Base-by-base conservation (phyloP, 1,140 invertebrate species). In the Asobara japonica region DNA sequence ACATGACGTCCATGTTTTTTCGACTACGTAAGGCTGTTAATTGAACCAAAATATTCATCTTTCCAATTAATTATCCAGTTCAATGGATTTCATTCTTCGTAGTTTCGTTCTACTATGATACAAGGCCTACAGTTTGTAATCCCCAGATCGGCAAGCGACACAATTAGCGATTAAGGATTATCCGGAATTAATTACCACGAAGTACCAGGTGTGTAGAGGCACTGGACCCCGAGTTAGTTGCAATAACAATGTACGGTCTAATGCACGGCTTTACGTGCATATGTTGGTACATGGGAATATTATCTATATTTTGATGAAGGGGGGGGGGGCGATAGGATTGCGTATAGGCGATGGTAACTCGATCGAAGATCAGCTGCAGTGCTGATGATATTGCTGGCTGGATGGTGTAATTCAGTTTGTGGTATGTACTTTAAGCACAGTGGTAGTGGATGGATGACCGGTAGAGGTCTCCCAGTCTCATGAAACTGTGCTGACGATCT, bases 81-180 rank as follows among this genome's bases (percentile, higher is more conserved):
- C n/a, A 51, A 51, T 51, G 11, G 11, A 1, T 16, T 20, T 16
- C 51, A 56, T 56, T 25, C 22, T 56, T n/a, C n/a, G n/a, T n/a
- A n/a, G n/a, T n/a, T n/a, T n/a, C n/a, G n/a, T n/a, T n/a, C n/a
- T n/a, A 22, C 27, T 10, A 30, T 27, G 30, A 65, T 65, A 65
- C 38, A 36, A 51, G 27, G 38, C 61, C 29, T 66, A 60, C 64
- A 60, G 30, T 60, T 66, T 18, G 41, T 72, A 72, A 72, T 72
- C 30, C 64, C 22, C 6, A 31, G 62, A 72, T 60, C 25, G 29
- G 48, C 64, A 70, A 74, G 68, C 61, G 45, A 70, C 68, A 80
- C 79, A 85, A 87, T 85, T 85, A 84, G 81, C 78, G 78, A 85
- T 86, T 84, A 85, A 72, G 83, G 80, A 86, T 87, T 84, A 87